Conservation (phyloP, 2,797 vertebrate genomes). For the Tenualosa thibaudeaui region DNA sequence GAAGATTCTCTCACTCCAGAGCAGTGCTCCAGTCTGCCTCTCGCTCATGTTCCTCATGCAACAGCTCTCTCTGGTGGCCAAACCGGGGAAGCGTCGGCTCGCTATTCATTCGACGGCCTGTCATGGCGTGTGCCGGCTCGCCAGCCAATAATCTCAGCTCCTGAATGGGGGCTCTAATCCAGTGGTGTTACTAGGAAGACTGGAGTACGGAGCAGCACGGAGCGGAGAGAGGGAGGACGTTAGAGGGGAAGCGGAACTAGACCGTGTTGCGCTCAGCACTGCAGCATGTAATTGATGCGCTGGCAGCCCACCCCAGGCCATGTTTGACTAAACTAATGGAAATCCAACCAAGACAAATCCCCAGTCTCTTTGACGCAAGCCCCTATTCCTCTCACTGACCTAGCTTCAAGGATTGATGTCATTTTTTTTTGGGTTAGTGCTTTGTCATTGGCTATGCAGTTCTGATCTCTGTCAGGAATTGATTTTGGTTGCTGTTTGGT, state of each 20-base stretch:
- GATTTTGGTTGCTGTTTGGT: constrained; percentile 38
- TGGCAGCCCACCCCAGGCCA: not conserved
- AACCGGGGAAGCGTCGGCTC: constrained; percentile 25
- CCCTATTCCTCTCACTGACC: not conserved
- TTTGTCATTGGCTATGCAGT: not conserved
- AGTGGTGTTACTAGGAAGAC: constrained; percentile 66
- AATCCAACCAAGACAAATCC: not conserved
- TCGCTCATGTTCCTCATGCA: not conserved
- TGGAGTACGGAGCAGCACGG: not conserved
- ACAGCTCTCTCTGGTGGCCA: constrained; percentile 51
- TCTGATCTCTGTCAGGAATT: not conserved
- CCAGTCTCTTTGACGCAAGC: not conserved
- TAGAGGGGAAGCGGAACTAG: not conserved
- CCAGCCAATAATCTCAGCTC: constrained; percentile 62
- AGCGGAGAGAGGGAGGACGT: not conserved
- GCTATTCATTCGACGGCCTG: constrained; percentile 58
- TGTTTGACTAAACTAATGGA: not conserved
- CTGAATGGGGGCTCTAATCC: constrained; percentile 51
- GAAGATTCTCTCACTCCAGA: not conserved
- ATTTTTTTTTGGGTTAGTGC: not conserved
- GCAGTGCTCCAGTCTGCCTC: not conserved
- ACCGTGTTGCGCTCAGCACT: not conserved
- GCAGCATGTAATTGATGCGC: constrained; percentile 16
- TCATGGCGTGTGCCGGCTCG: constrained; percentile 41
- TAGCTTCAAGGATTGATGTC: not conserved